These are phyloP conservation scores for Tetramorium bicarinatum DNA, from an alignment of 2,888 invertebrate genomes.

Conservation along the genomic window DNA sequence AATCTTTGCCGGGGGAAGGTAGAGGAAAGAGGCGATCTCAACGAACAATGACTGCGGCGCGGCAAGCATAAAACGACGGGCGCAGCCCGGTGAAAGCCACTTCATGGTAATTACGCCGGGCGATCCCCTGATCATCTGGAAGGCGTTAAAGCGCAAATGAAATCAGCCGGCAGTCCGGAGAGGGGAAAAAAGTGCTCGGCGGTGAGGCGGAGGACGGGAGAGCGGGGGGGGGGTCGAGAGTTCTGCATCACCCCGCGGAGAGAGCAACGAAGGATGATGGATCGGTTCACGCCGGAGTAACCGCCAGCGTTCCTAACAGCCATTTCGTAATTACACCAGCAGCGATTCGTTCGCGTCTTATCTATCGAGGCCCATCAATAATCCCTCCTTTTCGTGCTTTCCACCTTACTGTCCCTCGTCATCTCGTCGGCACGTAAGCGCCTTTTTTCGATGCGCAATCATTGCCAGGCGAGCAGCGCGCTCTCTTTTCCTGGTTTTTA, in stretches of 20 bases:
- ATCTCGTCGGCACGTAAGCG: slow-evolving; percentile 32
- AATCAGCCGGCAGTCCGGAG: slow-evolving; percentile 71
- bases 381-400: slow-evolving; percentile 77
- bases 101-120: slow-evolving; percentile 75
- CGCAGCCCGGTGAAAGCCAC: slow-evolving; percentile 75
- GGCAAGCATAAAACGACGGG: slow-evolving; percentile 73
- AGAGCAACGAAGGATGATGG: slow-evolving; percentile 80
- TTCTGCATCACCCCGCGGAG: slow-evolving; percentile 64
- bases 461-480: slow-evolving; percentile 12
- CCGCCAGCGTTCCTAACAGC: slow-evolving; percentile 77
- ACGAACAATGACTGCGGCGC: slow-evolving; percentile 72
- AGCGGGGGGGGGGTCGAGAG: slow-evolving; percentile 57
- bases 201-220: background rate
- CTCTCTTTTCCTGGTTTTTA: slow-evolving; percentile 63
- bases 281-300: slow-evolving; percentile 78
- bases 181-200: slow-evolving; percentile 56
- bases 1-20: slow-evolving; percentile 54
- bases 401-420: slow-evolving; percentile 42
- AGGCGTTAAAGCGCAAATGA: slow-evolving; percentile 78
- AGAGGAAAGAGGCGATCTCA: slow-evolving; percentile 25
- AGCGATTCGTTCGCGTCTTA: slow-evolving; percentile 82
- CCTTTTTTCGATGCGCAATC: slow-evolving; percentile 35
- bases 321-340: slow-evolving; percentile 83
- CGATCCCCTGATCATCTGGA: slow-evolving; percentile 76
- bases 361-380: slow-evolving; percentile 83